Evolutionary conservation across 2,113 vertebrate species (phyloP).

Genomic region (Channa maculata): DNA sequence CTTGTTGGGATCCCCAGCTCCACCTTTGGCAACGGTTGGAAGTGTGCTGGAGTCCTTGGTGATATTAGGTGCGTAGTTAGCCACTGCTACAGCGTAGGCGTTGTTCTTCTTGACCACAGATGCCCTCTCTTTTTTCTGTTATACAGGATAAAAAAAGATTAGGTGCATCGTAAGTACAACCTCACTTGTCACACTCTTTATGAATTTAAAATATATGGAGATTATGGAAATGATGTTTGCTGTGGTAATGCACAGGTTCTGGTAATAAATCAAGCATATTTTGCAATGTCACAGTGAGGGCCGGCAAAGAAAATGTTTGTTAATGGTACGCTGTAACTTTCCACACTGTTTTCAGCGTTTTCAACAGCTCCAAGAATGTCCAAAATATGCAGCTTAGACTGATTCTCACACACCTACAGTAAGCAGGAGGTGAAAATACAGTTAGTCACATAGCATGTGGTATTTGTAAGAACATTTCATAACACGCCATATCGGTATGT

Average conservation of each 20-base stretch:
- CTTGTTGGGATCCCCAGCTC: constrained; percentile 88
- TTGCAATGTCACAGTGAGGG: constrained; percentile 14
- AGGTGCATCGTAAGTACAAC: not conserved
- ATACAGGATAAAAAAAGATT: constrained; percentile 58
- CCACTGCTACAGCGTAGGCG: constrained; percentile 97
- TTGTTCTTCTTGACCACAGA: constrained; percentile 98
- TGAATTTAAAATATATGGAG: constrained; percentile 26
- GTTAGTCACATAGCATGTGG: not conserved
- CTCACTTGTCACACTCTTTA: not conserved
- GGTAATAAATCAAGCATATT: constrained; percentile 34
- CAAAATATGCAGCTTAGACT: not conserved
- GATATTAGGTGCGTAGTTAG: constrained; percentile 97
- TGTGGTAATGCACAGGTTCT: not conserved
- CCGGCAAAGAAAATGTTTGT: constrained; percentile 1
- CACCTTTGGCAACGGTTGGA: constrained; percentile 96
- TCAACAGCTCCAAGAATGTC: not conserved
- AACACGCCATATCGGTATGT: not conserved
- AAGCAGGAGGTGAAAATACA: not conserved
- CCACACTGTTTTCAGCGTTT: not conserved
- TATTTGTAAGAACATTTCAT: not conserved
- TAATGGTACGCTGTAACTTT: not conserved
- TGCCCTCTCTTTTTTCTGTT: constrained; percentile 96
- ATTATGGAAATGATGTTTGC: not conserved
- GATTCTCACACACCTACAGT: not conserved
- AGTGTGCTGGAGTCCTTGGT: constrained; percentile 94